A percentile compares a stretch with the other conserved stretches of the same genome.
Conservation (phyloP, 37 sponge, comb jelly and placozoan genomes). For the Spongia lamella region DNA sequence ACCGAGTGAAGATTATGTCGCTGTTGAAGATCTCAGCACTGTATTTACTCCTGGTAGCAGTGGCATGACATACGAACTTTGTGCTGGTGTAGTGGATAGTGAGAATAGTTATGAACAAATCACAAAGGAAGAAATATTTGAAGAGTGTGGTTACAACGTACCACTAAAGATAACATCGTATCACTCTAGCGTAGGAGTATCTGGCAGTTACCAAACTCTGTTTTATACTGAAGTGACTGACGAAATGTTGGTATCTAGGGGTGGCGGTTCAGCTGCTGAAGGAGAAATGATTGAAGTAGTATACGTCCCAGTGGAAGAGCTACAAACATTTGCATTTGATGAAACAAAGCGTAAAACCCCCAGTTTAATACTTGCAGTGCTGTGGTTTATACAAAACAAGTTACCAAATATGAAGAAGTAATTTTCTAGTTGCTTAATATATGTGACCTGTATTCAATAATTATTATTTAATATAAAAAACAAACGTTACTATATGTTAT, state of each 20-base stretch:
- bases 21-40: not conserved
- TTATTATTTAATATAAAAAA: slow-evolving; percentile 55
- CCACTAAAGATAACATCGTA: slow-evolving; percentile 51
- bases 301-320: slow-evolving; percentile 65
- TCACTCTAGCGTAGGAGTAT: slow-evolving; percentile 68
- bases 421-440: not conserved
- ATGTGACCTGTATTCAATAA: slow-evolving; percentile 32
- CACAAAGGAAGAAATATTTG: slow-evolving; percentile 81
- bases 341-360: slow-evolving; percentile 49
- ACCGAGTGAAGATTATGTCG: not conserved
- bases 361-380: slow-evolving; percentile 69
- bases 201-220: slow-evolving; percentile 60
- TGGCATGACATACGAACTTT: slow-evolving; percentile 88
- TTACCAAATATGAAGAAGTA: slow-evolving; percentile 16
- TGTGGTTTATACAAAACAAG: slow-evolving; percentile 75
- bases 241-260: slow-evolving; percentile 56
- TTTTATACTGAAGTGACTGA: slow-evolving; percentile 92
- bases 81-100: slow-evolving; percentile 94
- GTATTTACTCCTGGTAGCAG: slow-evolving; percentile 49
- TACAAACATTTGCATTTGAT: slow-evolving; percentile 59
- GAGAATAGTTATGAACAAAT: slow-evolving; percentile 61
- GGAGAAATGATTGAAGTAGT: slow-evolving; percentile 92
- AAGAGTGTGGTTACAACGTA: slow-evolving; percentile 84
- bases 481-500: not conserved
- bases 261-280: slow-evolving; percentile 81